Evolutionary conservation across 2,113 vertebrate genomes (phyloP), one percentile per base, ranked within the genome.

Genomic region (Hassar affinis): DNA sequence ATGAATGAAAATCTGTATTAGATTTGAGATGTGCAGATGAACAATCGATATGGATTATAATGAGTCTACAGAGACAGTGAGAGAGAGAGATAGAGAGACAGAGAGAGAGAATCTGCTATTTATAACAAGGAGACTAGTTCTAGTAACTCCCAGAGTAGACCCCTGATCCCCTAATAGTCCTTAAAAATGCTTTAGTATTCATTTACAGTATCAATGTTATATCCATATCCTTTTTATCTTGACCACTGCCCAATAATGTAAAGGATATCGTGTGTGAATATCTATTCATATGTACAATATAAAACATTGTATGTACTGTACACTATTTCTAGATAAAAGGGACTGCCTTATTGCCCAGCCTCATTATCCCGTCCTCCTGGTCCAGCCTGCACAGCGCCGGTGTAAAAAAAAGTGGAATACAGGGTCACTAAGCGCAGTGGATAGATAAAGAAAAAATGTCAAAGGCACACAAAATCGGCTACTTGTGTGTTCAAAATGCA

Each of bases 271-370:
- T 94, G 92, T 94, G 92, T 84, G 62, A 92, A 91, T 92, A 92
- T 90, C 89, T 92, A 93, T 92, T 85, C 89, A 89, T 94, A 94
- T 94, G 91, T 94, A 95, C 93, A 94, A 90, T 94, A 93, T 93
- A 94, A 95, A 94, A 94, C 91, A 80, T 61, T 52, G 61, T n/a
- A 22, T 62, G 66, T 61, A 92, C 92, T 93, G 88, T 92, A 93
- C 89, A 92, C 88, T 86, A 89, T 89, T 90, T 47, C 83, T 82
- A 90, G 88, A 89, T 78, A 87, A 33, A 84, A 88, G 87, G 88
- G 87, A 86, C 89, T 85, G 82, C 89, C 88, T 91, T 87, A 85
- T 88, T 87, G 86, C 68, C 80, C 6, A 79, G 86, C 17, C 68
- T 76, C 69, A 79, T 84, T 80, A 88, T 81, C 84, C 76, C 57